These are phyloP conservation scores for Bombus confusus DNA, from an alignment of 1,140 invertebrate species.

Conservation along the genomic window DNA sequence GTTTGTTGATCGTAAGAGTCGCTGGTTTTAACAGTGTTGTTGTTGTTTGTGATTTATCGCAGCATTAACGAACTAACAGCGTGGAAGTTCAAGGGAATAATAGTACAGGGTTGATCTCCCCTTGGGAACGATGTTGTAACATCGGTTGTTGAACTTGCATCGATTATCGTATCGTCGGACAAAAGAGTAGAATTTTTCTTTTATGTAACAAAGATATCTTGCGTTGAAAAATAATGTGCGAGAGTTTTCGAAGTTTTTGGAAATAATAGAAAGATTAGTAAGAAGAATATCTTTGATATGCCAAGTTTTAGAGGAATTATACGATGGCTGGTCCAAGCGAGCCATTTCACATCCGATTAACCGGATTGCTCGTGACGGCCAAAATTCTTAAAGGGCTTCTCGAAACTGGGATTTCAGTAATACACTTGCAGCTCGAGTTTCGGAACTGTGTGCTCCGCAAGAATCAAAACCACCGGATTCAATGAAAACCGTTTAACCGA, in stretches of 20 bases:
- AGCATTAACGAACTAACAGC: background rate
- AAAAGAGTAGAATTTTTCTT: background rate
- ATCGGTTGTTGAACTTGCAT: constrained; percentile 12
- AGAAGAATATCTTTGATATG: background rate
- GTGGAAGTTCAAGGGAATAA: constrained; percentile 21
- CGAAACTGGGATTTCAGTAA: constrained; percentile 34
- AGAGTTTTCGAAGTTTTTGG: background rate
- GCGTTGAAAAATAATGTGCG: background rate
- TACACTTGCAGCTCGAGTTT: constrained; percentile 51
- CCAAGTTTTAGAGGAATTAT: background rate
- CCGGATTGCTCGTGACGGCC: constrained; percentile 8
- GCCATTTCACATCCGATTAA: constrained; percentile 10
- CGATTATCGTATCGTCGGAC: background rate
- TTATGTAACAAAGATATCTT: background rate
- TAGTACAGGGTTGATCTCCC: background rate
- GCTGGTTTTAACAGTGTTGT: constrained; percentile 3
- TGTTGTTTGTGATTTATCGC: constrained; percentile 6
- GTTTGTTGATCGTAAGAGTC: background rate
- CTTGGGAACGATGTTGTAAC: background rate
- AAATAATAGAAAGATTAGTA: background rate
- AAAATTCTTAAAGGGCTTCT: constrained; percentile 45
- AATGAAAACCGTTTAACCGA: constrained; percentile 35
- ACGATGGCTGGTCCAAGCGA: background rate
- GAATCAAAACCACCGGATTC: constrained; percentile 46
- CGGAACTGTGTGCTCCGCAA: constrained; percentile 53